Percentiles rank a stretch among this genome's conserved stretches.
phyloP scores from a whole-genome alignment of 2,797 vertebrate genomes.

The Enteromius afrohamiltoni region DNA sequence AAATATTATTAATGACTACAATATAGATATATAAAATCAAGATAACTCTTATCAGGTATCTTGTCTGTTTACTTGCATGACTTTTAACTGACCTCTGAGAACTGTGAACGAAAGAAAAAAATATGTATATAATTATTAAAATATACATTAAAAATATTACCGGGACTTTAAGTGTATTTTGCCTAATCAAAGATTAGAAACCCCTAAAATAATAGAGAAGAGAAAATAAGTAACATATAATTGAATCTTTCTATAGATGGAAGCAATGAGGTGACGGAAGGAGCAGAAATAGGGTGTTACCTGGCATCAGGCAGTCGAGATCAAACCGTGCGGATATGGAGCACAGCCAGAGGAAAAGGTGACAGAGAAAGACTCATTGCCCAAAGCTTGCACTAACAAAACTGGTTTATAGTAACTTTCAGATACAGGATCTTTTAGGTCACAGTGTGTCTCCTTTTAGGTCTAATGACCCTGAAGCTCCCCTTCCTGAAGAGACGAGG shows the following conservation, averaged over 20 bases:
- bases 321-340: constrained; percentile 94
- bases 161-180: neutral
- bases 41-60: neutral
- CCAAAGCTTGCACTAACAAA: neutral
- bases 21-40: neutral
- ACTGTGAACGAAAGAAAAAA: neutral
- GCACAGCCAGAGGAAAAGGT: constrained; percentile 88
- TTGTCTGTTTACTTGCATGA: neutral
- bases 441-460: constrained; percentile 66
- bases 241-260: constrained; percentile 51
- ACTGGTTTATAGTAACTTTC: constrained; percentile 4
- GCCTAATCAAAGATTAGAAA: neutral
- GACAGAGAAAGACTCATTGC: constrained; percentile 41
- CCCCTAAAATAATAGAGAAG: neutral
- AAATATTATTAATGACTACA: neutral
- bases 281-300: constrained; percentile 78
- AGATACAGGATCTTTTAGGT: neutral
- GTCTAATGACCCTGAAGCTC: constrained; percentile 87
- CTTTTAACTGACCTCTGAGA: neutral
- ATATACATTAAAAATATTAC: neutral
- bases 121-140: neutral
- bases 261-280: constrained; percentile 68
- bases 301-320: constrained; percentile 96
- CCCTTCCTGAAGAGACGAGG: constrained; percentile 91
- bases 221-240: neutral